phyloP scores from a whole-genome alignment of 1,140 invertebrate genomes.

The Drosophila pallidifrons region DNA sequence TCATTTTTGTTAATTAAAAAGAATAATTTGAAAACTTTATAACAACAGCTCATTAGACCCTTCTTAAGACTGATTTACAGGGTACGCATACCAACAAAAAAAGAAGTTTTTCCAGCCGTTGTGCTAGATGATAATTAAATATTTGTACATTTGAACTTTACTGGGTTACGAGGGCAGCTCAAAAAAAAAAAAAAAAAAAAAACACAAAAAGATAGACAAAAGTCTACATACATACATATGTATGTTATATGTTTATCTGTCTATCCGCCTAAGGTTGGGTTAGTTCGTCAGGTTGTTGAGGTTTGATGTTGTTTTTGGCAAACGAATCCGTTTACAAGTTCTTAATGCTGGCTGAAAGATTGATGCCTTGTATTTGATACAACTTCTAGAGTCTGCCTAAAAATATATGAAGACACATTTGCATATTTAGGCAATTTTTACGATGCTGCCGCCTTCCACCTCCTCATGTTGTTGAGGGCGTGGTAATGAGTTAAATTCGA shows the following conservation, averaged over 20 bases:
- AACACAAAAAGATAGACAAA: conserved; percentile 20
- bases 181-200: conserved; percentile 1
- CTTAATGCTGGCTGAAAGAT: conserved; percentile 62
- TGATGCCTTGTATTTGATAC: conserved; percentile 46
- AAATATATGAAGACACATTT: conserved; percentile 44
- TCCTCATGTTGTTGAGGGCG: conserved; percentile 41
- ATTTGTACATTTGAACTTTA: conserved; percentile 78
- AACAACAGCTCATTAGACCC: background rate
- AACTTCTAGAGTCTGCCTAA: background rate
- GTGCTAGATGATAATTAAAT: conserved; percentile 66
- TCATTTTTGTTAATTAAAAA: background rate
- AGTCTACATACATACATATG: conserved; percentile 14
- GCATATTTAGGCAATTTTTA: conserved; percentile 70
- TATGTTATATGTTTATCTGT: background rate
- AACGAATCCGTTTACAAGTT: conserved; percentile 54
- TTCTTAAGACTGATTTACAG: background rate
- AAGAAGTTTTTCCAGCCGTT: conserved; percentile 3
- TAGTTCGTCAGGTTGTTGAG: conserved; percentile 19
- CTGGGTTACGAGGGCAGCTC: conserved; percentile 64
- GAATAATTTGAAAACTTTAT: background rate
- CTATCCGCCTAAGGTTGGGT: conserved; percentile 9
- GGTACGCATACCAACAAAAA: conserved; percentile 1
- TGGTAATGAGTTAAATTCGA: conserved; percentile 72
- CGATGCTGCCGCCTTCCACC: background rate
- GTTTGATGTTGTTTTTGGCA: conserved; percentile 52